Percentiles rank a stretch among this genome's conserved stretches.
Conservation (phyloP, 2,113 vertebrate species). For the Pipra filicauda region DNA sequence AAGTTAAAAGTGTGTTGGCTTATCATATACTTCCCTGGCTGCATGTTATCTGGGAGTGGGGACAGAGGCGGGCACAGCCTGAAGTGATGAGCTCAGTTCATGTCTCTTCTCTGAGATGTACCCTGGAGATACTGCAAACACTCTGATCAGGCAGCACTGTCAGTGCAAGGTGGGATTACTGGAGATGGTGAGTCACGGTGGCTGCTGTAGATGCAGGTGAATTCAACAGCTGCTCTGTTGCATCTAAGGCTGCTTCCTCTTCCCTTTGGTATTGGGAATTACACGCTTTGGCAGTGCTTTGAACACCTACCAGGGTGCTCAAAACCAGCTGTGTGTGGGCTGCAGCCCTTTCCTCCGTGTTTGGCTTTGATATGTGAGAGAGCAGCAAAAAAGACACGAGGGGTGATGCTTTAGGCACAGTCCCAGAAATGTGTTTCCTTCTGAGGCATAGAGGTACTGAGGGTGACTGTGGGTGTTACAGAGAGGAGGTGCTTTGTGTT, state of each 20-base stretch:
- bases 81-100: conserved; percentile 72
- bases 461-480: fast-evolving
- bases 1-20: neutral
- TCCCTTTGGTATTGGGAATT: neutral
- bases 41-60: neutral
- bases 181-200: neutral
- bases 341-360: neutral
- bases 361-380: neutral
- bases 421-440: neutral
- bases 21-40: fast-evolving
- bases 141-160: conserved; percentile 65
- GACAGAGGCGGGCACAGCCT: neutral
- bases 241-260: neutral
- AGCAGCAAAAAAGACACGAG: neutral
- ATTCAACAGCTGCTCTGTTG: neutral
- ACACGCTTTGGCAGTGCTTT: neutral
- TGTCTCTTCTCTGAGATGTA: conserved; percentile 79
- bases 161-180: neutral
- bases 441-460: neutral
- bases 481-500: neutral
- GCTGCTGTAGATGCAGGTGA: fast-evolving
- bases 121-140: conserved; percentile 61
- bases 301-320: neutral
- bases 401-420: neutral
- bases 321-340: neutral